phyloP scores from a whole-genome alignment of 2,888 invertebrate genomes.

The Noctua fimbriata region DNA sequence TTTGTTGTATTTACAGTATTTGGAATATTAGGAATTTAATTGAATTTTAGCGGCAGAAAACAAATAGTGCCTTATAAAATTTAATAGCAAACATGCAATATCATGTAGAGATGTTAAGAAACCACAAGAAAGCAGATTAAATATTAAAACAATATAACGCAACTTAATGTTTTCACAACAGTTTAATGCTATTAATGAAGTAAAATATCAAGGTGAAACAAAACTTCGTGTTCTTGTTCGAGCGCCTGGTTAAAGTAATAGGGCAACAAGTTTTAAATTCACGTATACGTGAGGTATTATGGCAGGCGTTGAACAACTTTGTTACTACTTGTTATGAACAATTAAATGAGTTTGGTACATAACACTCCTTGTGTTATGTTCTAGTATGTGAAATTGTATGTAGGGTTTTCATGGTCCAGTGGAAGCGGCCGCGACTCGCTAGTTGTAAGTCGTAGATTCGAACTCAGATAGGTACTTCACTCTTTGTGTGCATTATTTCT shows the following conservation, averaged over 20 bases:
- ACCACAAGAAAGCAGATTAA: neutral
- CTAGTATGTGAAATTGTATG: neutral
- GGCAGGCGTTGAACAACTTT: slow-evolving; percentile 68
- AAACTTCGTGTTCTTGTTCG: slow-evolving; percentile 40
- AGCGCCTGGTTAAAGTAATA: slow-evolving; percentile 70
- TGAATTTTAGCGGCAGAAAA: neutral
- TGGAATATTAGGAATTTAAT: neutral
- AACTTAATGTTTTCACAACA: neutral
- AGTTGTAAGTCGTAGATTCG: neutral
- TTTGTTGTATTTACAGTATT: neutral
- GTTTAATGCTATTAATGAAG: slow-evolving; percentile 31
- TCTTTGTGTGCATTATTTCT: neutral
- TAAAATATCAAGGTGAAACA: slow-evolving; percentile 33
- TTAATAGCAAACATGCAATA: slow-evolving; percentile 20
- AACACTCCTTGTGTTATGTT: no score
- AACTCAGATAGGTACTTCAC: neutral
- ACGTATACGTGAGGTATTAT: slow-evolving; percentile 43
- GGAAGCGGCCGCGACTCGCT: neutral
- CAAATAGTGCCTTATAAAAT: slow-evolving; percentile 6
- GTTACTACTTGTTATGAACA: slow-evolving; percentile 55
- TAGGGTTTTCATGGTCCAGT: neutral
- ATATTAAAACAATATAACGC: slow-evolving; percentile 16
- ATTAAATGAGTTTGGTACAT: slow-evolving; percentile 36
- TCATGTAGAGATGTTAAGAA: neutral
- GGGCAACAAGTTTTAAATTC: slow-evolving; percentile 69